Percentiles rank a stretch among this genome's conserved stretches.
Conservation (phyloP, 2,113 vertebrate genomes). For the Petromus typicus region DNA sequence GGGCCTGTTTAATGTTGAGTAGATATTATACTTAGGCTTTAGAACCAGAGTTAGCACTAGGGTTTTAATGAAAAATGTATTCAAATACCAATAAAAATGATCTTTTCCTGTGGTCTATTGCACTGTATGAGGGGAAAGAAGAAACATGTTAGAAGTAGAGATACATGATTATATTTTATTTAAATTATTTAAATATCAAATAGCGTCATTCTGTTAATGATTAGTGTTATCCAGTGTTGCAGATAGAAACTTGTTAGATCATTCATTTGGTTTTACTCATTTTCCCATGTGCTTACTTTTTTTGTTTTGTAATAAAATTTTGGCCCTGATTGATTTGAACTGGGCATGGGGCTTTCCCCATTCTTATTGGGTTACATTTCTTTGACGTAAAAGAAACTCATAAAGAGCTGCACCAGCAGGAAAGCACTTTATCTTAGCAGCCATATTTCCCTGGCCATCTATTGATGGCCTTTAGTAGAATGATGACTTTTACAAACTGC, state of each 20-base stretch:
- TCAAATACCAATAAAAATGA: slow-evolving; percentile 3
- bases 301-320: slow-evolving; percentile 21
- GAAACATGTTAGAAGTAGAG: slow-evolving; percentile 23
- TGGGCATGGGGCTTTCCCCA: background rate
- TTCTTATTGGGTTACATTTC: slow-evolving; percentile 15
- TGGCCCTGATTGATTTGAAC: slow-evolving; percentile 33
- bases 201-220: background rate
- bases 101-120: background rate
- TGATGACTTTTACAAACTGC: slow-evolving; percentile 19
- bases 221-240: background rate
- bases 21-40: slow-evolving; percentile 19
- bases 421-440: background rate
- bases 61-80: slow-evolving; percentile 19
- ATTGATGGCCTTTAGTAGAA: background rate
- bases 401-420: background rate
- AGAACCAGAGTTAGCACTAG: slow-evolving; percentile 14
- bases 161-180: slow-evolving; percentile 16
- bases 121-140: background rate
- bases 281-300: slow-evolving; percentile 13
- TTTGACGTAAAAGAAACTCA: background rate
- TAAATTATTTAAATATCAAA: slow-evolving; percentile 41
- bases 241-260: background rate
- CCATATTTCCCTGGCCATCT: background rate
- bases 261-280: slow-evolving; percentile 42
- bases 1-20: slow-evolving; percentile 42